Percentiles rank a stretch among this genome's conserved stretches.
These are phyloP conservation scores for Orius insidiosus DNA, from an alignment of 1,140 invertebrate species.

Conservation along the genomic window DNA sequence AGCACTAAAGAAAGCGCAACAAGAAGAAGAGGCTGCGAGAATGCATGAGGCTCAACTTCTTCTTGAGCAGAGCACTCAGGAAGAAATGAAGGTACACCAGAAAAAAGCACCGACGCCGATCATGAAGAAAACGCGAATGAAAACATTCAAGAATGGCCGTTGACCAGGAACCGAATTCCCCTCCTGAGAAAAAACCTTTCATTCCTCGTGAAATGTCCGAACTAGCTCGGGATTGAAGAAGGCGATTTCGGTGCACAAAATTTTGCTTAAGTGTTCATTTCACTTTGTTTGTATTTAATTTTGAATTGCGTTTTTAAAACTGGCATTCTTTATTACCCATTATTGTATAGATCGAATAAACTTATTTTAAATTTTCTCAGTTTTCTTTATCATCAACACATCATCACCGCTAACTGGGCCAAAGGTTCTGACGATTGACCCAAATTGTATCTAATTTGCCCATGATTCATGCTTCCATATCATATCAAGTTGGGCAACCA, in stretches of 20 bases:
- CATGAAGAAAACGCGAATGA: slow-evolving; percentile 5
- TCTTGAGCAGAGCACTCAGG: slow-evolving; percentile 3
- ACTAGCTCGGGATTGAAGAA: slow-evolving; percentile 45
- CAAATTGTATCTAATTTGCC: too few species aligned
- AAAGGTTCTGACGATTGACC: too few species aligned
- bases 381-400: too few species aligned
- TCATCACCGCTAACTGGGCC: too few species aligned
- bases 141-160: not conserved
- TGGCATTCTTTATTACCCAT: too few species aligned
- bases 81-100: not conserved
- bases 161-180: not conserved
- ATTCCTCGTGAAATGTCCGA: slow-evolving; percentile 35
- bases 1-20: slow-evolving; percentile 14
- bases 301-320: too few species aligned
- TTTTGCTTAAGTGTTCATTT: slow-evolving; percentile 17
- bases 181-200: slow-evolving; percentile 23
- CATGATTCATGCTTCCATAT: too few species aligned
- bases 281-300: not conserved
- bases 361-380: too few species aligned
- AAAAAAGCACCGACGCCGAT: not conserved
- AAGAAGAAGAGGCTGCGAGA: slow-evolving; percentile 8
- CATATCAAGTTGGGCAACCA: too few species aligned
- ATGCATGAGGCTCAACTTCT: too few species aligned
- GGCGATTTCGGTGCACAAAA: slow-evolving; percentile 44
- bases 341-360: too few species aligned